Conservation (phyloP, 1,140 invertebrate genomes). For the Caenorhabditis inopinata region DNA sequence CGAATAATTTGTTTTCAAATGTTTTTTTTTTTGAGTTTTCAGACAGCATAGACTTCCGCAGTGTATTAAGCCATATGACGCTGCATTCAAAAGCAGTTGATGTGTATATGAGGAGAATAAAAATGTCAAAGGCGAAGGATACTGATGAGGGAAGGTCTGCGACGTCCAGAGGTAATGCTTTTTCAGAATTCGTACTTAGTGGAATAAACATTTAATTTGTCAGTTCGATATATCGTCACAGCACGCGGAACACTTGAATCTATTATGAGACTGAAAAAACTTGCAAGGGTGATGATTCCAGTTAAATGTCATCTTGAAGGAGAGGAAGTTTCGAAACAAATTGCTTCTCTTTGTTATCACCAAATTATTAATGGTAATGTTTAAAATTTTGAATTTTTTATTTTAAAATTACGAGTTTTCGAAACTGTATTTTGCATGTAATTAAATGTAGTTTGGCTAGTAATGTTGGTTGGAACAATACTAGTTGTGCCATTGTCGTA, state of each 20-base stretch:
- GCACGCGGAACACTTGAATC: conserved; percentile 20
- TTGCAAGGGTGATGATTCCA: not conserved
- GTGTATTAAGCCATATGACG: not conserved
- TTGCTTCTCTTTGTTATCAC: not conserved
- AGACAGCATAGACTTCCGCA: not conserved
- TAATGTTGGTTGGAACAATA: too few species aligned
- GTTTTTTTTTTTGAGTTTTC: not conserved
- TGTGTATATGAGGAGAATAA: too few species aligned
- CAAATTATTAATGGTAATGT: conserved; percentile 10
- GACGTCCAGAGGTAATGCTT: too few species aligned
- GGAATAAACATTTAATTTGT: not conserved
- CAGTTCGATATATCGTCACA: not conserved
- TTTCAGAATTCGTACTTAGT: too few species aligned
- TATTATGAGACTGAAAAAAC: not conserved
- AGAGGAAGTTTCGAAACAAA: not conserved
- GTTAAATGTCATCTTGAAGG: not conserved
- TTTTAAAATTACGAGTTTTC: too few species aligned
- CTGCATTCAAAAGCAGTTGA: too few species aligned
- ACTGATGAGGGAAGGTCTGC: too few species aligned
- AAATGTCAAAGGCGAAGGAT: too few species aligned
- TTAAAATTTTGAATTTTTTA: too few species aligned
- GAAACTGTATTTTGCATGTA: too few species aligned
- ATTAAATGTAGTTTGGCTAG: too few species aligned
- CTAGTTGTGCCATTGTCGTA: too few species aligned
- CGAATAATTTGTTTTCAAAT: not conserved